These are phyloP conservation scores for Pipistrellus kuhlii DNA, from an alignment of 2,797 vertebrate species.

Conservation along the genomic window DNA sequence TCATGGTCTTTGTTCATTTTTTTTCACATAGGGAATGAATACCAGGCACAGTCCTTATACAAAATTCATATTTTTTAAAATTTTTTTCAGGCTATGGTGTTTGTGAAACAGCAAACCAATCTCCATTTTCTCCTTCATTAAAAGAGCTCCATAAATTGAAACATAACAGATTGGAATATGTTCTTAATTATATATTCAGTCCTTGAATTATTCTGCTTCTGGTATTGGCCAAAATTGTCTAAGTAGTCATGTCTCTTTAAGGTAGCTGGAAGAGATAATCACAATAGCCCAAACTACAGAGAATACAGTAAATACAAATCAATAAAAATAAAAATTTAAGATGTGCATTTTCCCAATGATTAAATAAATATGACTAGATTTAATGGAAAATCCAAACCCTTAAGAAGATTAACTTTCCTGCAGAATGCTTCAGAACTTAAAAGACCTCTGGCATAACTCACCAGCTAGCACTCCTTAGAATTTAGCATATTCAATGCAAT, in stretches of 20 bases:
- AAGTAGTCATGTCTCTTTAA: constrained; percentile 41
- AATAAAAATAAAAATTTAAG: constrained; percentile 54
- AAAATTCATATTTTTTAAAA: neutral
- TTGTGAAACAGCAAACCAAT: constrained; percentile 42
- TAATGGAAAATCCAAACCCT: constrained; percentile 27
- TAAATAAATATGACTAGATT: constrained; percentile 46
- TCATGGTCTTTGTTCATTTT: neutral
- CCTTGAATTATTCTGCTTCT: constrained; percentile 22
- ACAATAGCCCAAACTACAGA: constrained; percentile 42
- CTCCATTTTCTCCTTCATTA: neutral
- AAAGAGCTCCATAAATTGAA: constrained; percentile 29
- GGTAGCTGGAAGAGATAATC: constrained; percentile 23
- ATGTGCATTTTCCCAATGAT: constrained; percentile 42
- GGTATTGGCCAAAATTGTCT: neutral
- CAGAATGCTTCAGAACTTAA: constrained; percentile 47
- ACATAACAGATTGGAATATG: constrained; percentile 11
- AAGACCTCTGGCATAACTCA: constrained; percentile 22
- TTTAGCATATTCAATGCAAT: constrained; percentile 7
- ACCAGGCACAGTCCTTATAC: neutral
- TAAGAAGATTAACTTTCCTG: constrained; percentile 30
- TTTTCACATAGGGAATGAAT: neutral
- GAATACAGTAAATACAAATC: constrained; percentile 37
- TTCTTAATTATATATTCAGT: neutral
- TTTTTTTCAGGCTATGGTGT: neutral
- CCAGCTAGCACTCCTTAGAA: neutral